phyloP scores from a whole-genome alignment of 2,113 vertebrate genomes.

The Climacteris rufus region DNA sequence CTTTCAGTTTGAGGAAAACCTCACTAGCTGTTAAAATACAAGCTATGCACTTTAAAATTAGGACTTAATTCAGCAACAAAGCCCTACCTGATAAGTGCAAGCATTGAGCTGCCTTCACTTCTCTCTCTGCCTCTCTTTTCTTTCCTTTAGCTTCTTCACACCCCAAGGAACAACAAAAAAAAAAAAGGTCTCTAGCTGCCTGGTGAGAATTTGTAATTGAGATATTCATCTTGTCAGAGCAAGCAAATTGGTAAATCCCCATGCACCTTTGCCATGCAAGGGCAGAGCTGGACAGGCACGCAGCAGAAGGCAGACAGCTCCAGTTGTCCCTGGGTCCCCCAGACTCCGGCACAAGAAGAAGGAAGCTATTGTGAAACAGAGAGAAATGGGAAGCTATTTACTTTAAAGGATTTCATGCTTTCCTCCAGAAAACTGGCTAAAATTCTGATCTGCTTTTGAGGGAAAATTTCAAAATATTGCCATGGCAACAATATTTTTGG shows the following conservation, averaged over 20 bases:
- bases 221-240: neutral
- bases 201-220: neutral
- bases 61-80: neutral
- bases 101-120: neutral
- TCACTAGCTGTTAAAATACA: neutral
- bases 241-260: neutral
- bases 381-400: slow-evolving; percentile 53
- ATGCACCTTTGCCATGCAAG: neutral
- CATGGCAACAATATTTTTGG: slow-evolving; percentile 6
- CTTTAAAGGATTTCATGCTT: slow-evolving; percentile 71
- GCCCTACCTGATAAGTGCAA: neutral
- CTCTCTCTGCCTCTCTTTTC: neutral
- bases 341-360: slow-evolving; percentile 20
- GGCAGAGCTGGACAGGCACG: neutral
- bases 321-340: neutral
- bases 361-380: slow-evolving; percentile 48
- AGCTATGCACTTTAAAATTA: neutral
- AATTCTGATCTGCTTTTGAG: slow-evolving; percentile 56
- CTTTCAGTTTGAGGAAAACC: neutral
- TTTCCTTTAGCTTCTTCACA: neutral
- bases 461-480: slow-evolving; percentile 49
- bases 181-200: neutral
- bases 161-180: neutral
- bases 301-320: neutral
- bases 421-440: slow-evolving; percentile 48